Evolutionary conservation across 2,888 invertebrate species (phyloP).

Genomic region (Bimastos eiseni): DNA sequence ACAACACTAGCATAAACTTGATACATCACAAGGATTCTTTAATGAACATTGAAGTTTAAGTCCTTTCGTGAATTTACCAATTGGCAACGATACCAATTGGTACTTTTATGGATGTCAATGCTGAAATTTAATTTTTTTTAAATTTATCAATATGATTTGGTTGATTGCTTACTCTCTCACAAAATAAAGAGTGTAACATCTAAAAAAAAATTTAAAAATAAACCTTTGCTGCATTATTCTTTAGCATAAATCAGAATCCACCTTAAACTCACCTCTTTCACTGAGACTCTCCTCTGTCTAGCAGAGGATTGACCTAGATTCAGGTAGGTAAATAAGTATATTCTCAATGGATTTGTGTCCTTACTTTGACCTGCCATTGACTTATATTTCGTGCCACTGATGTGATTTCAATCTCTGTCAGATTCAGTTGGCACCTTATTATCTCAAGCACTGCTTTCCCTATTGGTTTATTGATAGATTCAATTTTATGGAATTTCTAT

Average conservation of each 20-base stretch:
- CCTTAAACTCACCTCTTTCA: neutral
- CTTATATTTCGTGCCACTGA: neutral
- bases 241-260: no score
- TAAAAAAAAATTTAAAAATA: neutral
- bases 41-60: no score
- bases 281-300: neutral
- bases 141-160: no score
- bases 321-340: no score
- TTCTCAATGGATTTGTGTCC: neutral
- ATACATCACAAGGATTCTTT: no score
- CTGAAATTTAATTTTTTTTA: no score
- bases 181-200: slow-evolving; percentile 36
- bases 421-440: neutral
- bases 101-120: no score
- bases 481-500: neutral
- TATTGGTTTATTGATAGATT: neutral
- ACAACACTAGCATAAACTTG: no score
- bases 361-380: neutral
- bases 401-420: neutral
- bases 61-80: no score
- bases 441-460: neutral
- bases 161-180: no score
- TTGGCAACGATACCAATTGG: no score
- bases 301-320: neutral
- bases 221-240: neutral